Evolutionary conservation across 37 sponge, comb jelly and placozoan species (phyloP), one percentile per base, ranked within the genome.

Genomic region (Aplysina aerophoba): DNA sequence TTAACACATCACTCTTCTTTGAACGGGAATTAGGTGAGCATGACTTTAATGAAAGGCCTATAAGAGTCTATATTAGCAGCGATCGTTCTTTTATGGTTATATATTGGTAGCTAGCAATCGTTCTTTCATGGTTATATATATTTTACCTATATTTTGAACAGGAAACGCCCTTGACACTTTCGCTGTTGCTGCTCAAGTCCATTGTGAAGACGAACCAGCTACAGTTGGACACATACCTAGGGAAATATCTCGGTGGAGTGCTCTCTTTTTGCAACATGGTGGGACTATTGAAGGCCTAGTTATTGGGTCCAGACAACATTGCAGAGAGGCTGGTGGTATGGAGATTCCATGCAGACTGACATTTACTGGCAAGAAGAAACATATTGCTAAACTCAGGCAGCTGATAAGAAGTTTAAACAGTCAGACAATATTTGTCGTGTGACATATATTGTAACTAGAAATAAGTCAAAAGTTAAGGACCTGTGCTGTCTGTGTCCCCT

Each of bases 351-450:
- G 63, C 63, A 62, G 63, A 62, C 27, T 62, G 11, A 62, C 63
- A 62, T 62, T 62, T 62, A 62, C 63, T 62, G 63, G 63, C 63
- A 62, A 62, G 25, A 62, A 25, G 63, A 62, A 62, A 25, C 63
- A 13, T 62, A 62, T 62, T 62, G 63, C 63, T 62, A 62, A 62
- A 62, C 63, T 62, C 11, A 62, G 11, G 63, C 5, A 14, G 63
- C 63, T 62, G 11, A 62, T 62, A 62, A 62, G 4, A 62, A 62
- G 11, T 62, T 62, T 62, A 62, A 62, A 62, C 12, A 62, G 63
- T 62, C 63, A 62, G 63, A 62, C 63, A 25, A 62, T 62, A 62
- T 62, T 62, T 62, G 63, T 62, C 27, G 63, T 62, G 63, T 62
- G 63, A 62, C 12, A 11, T 62, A 62, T 25, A 25, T 62, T 27